Evolutionary conservation across 64 coral and sea anemone species (phyloP).

Genomic region (Porites australiensis): DNA sequence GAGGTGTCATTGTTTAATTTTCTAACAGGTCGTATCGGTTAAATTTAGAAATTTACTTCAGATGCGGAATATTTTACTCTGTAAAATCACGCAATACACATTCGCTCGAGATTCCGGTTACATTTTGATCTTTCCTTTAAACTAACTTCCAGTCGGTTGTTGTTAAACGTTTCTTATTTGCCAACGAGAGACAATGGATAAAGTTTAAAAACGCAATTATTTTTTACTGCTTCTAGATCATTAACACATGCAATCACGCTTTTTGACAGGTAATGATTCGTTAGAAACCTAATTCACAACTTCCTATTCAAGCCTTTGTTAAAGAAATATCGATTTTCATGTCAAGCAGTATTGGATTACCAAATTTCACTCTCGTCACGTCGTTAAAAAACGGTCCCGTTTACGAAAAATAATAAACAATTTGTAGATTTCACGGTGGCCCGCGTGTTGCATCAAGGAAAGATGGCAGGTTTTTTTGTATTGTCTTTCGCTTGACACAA

Average conservation of each 20-base stretch:
- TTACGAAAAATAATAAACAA: neutral
- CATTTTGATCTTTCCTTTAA: neutral
- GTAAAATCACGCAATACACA: neutral
- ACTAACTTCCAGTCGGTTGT: neutral
- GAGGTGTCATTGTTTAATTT: constrained; percentile 1
- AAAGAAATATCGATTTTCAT: neutral
- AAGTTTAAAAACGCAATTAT: neutral
- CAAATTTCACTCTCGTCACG: neutral
- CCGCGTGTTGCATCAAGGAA: neutral
- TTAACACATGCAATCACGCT: neutral
- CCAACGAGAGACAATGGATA: neutral
- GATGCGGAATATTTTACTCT: neutral
- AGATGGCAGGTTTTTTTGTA: neutral
- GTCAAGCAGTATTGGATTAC: neutral
- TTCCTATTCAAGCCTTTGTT: neutral
- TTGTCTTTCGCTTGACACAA: neutral
- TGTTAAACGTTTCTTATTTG: neutral
- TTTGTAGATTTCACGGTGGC: neutral
- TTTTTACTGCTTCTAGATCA: neutral
- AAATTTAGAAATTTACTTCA: constrained; percentile 48
- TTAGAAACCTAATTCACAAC: neutral
- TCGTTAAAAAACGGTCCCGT: neutral
- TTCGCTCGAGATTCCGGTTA: neutral
- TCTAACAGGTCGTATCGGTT: neutral
- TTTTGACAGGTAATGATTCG: neutral